Evolutionary conservation across 2,888 invertebrate genomes (phyloP).

Genomic region (Graphium colonna): DNA sequence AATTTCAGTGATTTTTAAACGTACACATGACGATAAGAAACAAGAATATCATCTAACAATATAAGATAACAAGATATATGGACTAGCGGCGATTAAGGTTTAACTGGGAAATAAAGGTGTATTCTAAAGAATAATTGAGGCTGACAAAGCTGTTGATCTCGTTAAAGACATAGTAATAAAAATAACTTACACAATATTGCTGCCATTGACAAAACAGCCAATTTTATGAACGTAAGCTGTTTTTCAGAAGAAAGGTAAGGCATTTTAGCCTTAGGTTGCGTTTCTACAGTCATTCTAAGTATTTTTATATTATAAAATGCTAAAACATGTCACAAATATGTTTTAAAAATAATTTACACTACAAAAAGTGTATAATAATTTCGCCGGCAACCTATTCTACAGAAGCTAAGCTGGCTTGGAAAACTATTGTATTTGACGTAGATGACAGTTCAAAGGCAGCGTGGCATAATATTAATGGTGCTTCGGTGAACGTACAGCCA

Average conservation of each 20-base stretch:
- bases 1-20: no score
- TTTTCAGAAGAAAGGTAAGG: constrained; percentile 70
- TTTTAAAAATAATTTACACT: constrained; percentile 26
- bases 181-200: constrained; percentile 92
- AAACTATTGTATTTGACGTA: constrained; percentile 32
- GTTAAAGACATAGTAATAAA: constrained; percentile 6
- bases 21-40: no score
- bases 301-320: constrained; percentile 25
- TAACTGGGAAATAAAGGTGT: background rate
- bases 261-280: constrained; percentile 56
- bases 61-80: no score
- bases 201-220: constrained; percentile 93
- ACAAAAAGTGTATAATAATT: constrained; percentile 34
- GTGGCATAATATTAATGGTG: constrained; percentile 47
- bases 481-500: background rate
- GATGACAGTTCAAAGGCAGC: constrained; percentile 59
- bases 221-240: constrained; percentile 80
- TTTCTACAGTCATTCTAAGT: constrained; percentile 63
- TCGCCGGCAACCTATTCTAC: constrained; percentile 66
- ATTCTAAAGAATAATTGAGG: background rate
- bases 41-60: no score
- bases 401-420: constrained; percentile 28
- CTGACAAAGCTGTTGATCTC: background rate
- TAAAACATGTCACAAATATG: constrained; percentile 39
- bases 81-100: background rate